Evolutionary conservation across 2,888 invertebrate species (phyloP).

Genomic region (Keiferia lycopersicella): DNA sequence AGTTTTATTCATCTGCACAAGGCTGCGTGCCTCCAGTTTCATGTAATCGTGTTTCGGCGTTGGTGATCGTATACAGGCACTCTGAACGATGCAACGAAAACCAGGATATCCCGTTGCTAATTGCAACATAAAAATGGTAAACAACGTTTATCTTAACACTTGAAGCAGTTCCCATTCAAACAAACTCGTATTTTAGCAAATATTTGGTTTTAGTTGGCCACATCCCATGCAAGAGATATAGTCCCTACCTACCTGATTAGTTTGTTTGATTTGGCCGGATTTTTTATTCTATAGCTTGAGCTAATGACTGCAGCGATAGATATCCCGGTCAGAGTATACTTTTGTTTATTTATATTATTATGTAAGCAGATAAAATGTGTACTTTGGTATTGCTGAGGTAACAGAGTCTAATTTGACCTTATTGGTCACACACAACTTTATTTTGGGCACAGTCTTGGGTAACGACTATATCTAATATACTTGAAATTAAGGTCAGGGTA

Average conservation of each 20-base stretch:
- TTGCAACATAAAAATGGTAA: slow-evolving; percentile 75
- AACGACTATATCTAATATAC: too few species aligned
- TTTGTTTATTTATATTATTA: too few species aligned
- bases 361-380: too few species aligned
- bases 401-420: too few species aligned
- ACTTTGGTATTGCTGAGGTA: too few species aligned
- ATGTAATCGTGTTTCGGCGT: slow-evolving; percentile 19
- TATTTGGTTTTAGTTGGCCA: background rate
- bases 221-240: background rate
- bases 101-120: slow-evolving; percentile 69
- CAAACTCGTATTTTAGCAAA: background rate
- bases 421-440: too few species aligned
- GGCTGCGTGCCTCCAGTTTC: background rate
- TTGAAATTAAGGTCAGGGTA: too few species aligned
- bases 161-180: background rate
- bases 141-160: background rate
- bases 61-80: background rate
- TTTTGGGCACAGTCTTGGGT: too few species aligned
- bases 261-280: background rate
- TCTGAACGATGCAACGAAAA: slow-evolving; percentile 66
- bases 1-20: slow-evolving; percentile 8
- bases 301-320: background rate
- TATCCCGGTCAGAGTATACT: too few species aligned
- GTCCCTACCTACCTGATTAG: too few species aligned
- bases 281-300: background rate